These are phyloP conservation scores for Vidua chalybeata DNA, from an alignment of 2,113 vertebrate genomes.

Conservation along the genomic window DNA sequence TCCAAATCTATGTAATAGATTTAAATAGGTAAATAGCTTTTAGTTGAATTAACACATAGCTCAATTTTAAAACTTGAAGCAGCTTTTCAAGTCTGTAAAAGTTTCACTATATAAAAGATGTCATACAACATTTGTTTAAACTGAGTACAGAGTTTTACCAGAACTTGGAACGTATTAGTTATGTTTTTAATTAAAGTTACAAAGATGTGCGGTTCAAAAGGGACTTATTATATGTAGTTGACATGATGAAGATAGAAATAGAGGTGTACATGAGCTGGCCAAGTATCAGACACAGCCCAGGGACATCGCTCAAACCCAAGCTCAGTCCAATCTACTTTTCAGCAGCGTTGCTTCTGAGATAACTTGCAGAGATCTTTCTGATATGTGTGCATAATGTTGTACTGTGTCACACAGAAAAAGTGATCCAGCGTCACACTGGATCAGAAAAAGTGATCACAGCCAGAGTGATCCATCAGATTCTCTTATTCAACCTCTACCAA, in stretches of 20 bases:
- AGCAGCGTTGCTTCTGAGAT: background rate
- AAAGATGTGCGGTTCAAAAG: background rate
- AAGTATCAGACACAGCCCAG: background rate
- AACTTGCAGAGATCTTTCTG: background rate
- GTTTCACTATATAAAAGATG: background rate
- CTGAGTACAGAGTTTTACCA: background rate
- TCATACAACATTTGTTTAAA: background rate
- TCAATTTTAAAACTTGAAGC: background rate
- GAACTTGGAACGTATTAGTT: background rate
- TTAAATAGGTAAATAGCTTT: background rate
- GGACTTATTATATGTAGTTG: rapidly evolving
- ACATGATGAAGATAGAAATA: background rate
- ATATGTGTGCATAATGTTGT: rapidly evolving
- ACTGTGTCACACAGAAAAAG: too few species aligned
- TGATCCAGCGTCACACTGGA: too few species aligned
- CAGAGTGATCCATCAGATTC: background rate
- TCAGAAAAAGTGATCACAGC: background rate
- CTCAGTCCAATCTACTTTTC: background rate
- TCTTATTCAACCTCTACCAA: background rate
- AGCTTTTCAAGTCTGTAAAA: background rate
- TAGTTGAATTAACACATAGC: background rate
- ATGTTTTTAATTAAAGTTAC: background rate
- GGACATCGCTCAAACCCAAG: background rate
- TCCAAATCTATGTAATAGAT: background rate
- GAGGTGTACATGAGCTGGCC: background rate